phyloP scores from a whole-genome alignment of 1,140 invertebrate genomes.

The Drosophila pseudoobscura region DNA sequence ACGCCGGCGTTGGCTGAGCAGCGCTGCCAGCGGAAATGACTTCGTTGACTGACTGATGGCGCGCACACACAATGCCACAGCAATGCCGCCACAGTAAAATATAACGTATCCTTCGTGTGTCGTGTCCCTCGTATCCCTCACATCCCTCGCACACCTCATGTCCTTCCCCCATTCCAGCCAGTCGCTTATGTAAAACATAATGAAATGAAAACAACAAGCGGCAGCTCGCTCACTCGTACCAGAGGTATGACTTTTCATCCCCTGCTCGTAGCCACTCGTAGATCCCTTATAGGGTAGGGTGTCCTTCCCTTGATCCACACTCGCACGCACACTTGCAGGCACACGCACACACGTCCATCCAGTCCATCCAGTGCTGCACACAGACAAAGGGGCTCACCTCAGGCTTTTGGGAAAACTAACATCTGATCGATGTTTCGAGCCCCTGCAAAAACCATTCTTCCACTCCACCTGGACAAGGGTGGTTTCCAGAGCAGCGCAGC shows the following conservation, averaged over 20 bases:
- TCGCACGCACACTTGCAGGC: conserved; percentile 31
- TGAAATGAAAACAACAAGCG: conserved; percentile 64
- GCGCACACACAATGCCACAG: conserved; percentile 32
- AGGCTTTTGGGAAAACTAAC: conserved; percentile 82
- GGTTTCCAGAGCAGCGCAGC: conserved; percentile 7
- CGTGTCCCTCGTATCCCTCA: conserved; percentile 10
- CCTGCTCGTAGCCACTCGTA: conserved; percentile 17
- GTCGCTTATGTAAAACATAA: conserved; percentile 66
- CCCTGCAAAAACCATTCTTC: conserved; percentile 22
- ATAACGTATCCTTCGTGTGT: conserved; percentile 51
- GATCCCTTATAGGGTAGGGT: conserved; percentile 35
- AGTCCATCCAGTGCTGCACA: neutral
- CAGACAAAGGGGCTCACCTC: conserved; percentile 38
- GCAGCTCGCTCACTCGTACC: conserved; percentile 30
- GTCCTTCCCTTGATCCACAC: conserved; percentile 35
- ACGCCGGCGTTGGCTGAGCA: conserved; percentile 20
- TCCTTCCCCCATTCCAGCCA: neutral
- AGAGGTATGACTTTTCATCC: conserved; percentile 72
- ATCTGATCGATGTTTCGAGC: conserved; percentile 65
- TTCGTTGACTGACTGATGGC: conserved; percentile 80
- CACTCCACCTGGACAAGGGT: conserved; percentile 35
- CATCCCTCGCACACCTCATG: neutral
- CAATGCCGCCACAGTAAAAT: conserved; percentile 33
- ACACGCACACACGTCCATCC: neutral
- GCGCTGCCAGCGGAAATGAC: conserved; percentile 75